Base-by-base conservation (phyloP, 2,888 invertebrate genomes). In the Drosophila merina region DNA sequence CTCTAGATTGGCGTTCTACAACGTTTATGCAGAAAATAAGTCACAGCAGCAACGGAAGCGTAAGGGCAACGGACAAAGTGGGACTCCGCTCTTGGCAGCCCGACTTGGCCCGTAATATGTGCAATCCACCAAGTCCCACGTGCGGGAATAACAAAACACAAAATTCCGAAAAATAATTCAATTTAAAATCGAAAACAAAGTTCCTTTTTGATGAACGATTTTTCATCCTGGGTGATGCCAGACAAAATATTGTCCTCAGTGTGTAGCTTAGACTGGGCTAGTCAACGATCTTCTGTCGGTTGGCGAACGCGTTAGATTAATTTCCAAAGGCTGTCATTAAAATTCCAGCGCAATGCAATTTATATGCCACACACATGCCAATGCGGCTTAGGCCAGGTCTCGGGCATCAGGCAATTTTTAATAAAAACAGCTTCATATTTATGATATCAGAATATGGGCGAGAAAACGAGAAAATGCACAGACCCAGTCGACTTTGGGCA, bases 261-360 rank as follows among this genome's bases (percentile, higher is more conserved):
- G 60, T n/a, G 20, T 26, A 10, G 20, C 0, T 28, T 47, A 30
- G 68, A 59, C 64, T 71, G 80, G 64, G 56, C 58, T 58, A 74
- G 67, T 77, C 77, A 77, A 74, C 50, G 78, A 58, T 40, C 62
- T 54, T 67, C 72, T 57, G 71, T 60, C 60, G 14, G 52, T 38
- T 42, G 75, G 68, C 75, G 51, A 76, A 59, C 71, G 84, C 72
- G 86, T 88, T 88, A 83, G 88, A 88, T 88, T 84, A 84, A 84
- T 84, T 88, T 84, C 79, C 84, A 84, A 88, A 84, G 84, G 88
- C 84, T 84, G 88, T 88, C 88, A 84, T 84, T 84, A 84, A 84
- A 84, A 84, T 84, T 84, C 84, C 84, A 84, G 63, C 81, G 81
- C 76, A 81, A 76, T 80, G 88, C 84, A 88, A 84, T 84, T 84